Conservation (phyloP, 2,888 invertebrate genomes). For the Meiosimyza platycephala region DNA sequence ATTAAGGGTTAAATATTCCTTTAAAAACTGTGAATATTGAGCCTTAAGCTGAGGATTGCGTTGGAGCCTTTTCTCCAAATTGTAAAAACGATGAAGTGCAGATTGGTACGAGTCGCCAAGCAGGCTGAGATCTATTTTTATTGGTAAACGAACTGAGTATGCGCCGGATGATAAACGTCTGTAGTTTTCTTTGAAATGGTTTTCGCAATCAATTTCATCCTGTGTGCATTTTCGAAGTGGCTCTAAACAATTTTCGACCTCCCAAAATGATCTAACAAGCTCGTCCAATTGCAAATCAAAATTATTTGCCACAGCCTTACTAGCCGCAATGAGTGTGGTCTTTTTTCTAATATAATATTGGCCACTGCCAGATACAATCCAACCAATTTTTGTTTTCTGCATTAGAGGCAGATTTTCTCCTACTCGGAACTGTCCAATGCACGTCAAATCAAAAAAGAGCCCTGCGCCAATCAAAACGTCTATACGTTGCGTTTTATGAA, state of each 20-base stretch:
- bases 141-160: constrained; percentile 25
- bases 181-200: no score
- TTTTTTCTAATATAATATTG: not conserved
- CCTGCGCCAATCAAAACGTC: constrained; percentile 43
- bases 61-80: constrained; percentile 36
- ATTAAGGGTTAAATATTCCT: constrained; percentile 35
- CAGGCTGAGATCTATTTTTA: not conserved
- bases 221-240: no score
- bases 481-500: constrained; percentile 40
- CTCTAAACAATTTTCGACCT: no score
- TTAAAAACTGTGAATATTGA: constrained; percentile 29
- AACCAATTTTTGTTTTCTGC: constrained; percentile 45
- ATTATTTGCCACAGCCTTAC: not conserved
- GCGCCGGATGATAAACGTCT: no score
- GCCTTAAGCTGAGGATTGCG: constrained; percentile 24
- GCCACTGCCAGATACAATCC: constrained; percentile 42
- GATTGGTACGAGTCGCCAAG: constrained; percentile 38
- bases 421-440: constrained; percentile 42
- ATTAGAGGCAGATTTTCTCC: constrained; percentile 38
- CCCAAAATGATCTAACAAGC: no score
- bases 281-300: no score
- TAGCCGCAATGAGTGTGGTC: not conserved
- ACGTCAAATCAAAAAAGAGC: constrained; percentile 45
- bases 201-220: no score
- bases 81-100: constrained; percentile 10